Conservation (phyloP, 2,888 invertebrate species). For the Clusia tigrina region DNA sequence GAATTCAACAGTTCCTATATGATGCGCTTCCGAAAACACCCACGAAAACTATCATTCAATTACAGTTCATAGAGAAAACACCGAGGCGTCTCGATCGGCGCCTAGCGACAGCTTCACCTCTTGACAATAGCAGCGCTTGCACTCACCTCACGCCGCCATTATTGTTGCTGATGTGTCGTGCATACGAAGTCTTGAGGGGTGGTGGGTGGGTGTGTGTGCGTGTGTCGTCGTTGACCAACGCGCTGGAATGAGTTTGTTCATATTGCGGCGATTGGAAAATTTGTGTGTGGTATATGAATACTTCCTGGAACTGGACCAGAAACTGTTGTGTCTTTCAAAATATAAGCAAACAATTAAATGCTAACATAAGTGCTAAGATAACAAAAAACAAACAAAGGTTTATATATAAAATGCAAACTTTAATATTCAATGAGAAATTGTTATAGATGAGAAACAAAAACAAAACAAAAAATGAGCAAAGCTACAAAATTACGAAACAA, state of each 20-base stretch:
- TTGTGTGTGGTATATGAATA: constrained; percentile 31
- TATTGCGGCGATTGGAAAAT: not conserved
- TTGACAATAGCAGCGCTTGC: constrained; percentile 38
- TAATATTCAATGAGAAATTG: constrained; percentile 6
- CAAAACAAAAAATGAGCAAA: not conserved
- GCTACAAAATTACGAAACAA: not conserved
- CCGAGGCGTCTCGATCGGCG: constrained; percentile 36
- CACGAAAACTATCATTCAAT: constrained; percentile 28
- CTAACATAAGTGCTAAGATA: constrained; percentile 30
- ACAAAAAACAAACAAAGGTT: not conserved
- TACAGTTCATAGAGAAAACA: constrained; percentile 50
- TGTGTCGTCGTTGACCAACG: not conserved
- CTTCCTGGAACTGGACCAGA: constrained; percentile 66
- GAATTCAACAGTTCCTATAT: constrained; percentile 40
- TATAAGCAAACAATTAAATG: constrained; percentile 29
- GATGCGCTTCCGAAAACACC: constrained; percentile 31
- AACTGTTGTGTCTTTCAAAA: constrained; percentile 65
- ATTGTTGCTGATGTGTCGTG: not conserved
- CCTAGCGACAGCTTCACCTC: constrained; percentile 39
- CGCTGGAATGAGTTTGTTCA: not conserved
- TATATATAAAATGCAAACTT: not conserved
- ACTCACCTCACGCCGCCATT: constrained; percentile 8
- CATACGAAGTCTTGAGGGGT: not conserved
- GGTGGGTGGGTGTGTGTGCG: not conserved
- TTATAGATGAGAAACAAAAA: constrained; percentile 1